Evolutionary conservation across 2,888 invertebrate genomes (phyloP), one percentile per base, ranked within the genome.

Genomic region (Eristalis intricaria): DNA sequence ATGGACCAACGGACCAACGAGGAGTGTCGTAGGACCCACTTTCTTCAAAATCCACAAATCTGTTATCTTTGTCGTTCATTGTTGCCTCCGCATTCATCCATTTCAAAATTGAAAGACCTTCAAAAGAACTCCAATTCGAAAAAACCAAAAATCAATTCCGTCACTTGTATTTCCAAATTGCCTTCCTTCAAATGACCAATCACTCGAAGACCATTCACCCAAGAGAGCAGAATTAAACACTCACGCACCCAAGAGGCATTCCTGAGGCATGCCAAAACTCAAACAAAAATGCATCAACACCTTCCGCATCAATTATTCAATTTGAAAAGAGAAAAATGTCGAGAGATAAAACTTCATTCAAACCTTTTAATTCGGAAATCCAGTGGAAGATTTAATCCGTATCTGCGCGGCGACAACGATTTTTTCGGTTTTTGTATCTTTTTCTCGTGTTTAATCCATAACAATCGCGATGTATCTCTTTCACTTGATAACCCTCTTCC

Each of bases 281-380:
- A 19, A 0, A 4, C 32, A 32, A 8, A 8, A 32, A 32, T 32
- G 0, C 32, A 10, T n/a, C n/a, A 1, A 19, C 50, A 8, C 19
- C 7, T 19, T 50, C 50, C 8, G 19, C 19, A 38, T 38, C 50
- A 19, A 4, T 43, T n/a, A 43, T 15, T 43, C 50, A 50, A n/a
- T 50, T 50, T 19, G 19, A 19, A 50, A 3, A 26, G n/a, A n/a
- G n/a, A 26, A 32, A 32, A 32, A 19, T 19, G 8, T 50, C 19
- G 32, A 32, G 32, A 19, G 7, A 19, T 19, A n/a, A 50, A 50
- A 50, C 8, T 50, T 5, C 5, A 50, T 50, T 19, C 50, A 50
- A 50, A 61, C 74, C 58, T 58, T 60, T 63, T 65, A 38, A 65
- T 56, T 65, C 26, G 56, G 65, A 74, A 50, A 38, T 38, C 65